phyloP scores from a whole-genome alignment of 2,113 vertebrate species.

The Epinephelus lanceolatus region DNA sequence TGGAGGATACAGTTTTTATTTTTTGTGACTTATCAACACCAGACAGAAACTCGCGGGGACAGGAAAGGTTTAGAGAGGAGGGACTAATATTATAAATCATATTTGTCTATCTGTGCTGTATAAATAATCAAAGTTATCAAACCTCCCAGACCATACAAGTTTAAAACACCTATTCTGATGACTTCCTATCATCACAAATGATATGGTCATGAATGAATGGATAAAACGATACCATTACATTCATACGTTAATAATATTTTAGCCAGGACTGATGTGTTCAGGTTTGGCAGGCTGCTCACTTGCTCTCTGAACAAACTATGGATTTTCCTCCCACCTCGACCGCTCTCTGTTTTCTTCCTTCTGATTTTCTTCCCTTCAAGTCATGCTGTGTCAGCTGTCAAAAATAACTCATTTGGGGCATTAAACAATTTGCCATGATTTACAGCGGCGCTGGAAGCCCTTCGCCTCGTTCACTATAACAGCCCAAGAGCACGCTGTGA shows the following conservation, averaged over 20 bases:
- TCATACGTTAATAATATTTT: background rate
- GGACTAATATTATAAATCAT: background rate
- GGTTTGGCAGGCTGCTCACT: background rate
- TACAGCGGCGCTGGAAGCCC: constrained; percentile 61
- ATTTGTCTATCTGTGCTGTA: background rate
- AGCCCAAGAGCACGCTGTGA: constrained; percentile 50
- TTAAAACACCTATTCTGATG: background rate
- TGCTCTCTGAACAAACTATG: constrained; percentile 42
- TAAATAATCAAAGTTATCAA: background rate
- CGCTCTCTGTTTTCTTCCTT: constrained; percentile 31
- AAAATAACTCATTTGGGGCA: constrained; percentile 75
- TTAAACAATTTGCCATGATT: constrained; percentile 82
- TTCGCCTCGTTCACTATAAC: constrained; percentile 41
- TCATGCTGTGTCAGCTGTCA: constrained; percentile 70
- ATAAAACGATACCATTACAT: background rate
- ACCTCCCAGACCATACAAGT: background rate
- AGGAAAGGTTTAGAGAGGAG: background rate
- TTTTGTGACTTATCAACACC: background rate
- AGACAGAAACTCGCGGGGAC: background rate
- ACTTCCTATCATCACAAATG: background rate
- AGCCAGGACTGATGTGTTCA: background rate
- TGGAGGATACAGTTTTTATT: background rate
- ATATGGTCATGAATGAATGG: background rate
- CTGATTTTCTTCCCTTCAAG: constrained; percentile 43
- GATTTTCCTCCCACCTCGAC: constrained; percentile 52